These are phyloP conservation scores for Diarsia rubi DNA, from an alignment of 2,888 invertebrate genomes.

Conservation along the genomic window DNA sequence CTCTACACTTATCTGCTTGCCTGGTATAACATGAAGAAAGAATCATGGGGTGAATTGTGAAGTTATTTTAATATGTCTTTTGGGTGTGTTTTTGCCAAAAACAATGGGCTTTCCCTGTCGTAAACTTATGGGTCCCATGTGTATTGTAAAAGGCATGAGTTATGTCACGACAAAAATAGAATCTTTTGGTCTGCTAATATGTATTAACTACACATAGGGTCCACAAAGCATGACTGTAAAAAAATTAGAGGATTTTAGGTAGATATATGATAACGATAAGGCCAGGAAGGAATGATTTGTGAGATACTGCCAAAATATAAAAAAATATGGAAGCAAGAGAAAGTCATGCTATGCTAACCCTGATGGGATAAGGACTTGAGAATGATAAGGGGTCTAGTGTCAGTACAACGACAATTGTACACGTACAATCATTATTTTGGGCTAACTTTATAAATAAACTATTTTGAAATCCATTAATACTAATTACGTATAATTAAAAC, in stretches of 20 bases:
- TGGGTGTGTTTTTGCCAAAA: conserved; percentile 15
- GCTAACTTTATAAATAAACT: not conserved
- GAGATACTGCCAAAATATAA: not conserved
- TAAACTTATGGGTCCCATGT: not conserved
- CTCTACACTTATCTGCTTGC: conserved; percentile 39
- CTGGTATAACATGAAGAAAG: conserved; percentile 1
- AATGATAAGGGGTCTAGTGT: not conserved
- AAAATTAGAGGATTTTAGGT: not conserved
- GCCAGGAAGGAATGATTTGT: not conserved
- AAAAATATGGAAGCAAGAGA: not conserved
- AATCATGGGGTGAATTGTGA: conserved; percentile 13
- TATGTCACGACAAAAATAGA: not conserved
- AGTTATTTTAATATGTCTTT: conserved; percentile 8
- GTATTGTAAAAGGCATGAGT: conserved; percentile 1
- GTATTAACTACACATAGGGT: not conserved
- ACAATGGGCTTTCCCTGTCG: conserved; percentile 5
- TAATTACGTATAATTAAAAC: conserved; percentile 6
- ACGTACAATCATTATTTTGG: not conserved
- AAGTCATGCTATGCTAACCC: not conserved
- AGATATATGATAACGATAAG: not conserved
- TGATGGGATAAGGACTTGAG: not conserved
- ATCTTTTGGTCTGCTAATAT: not conserved
- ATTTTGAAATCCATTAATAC: not conserved
- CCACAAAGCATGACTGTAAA: not conserved
- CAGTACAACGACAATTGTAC: no score